Base-by-base conservation (phyloP, 2,888 invertebrate species). In the Mamestra brassicae region DNA sequence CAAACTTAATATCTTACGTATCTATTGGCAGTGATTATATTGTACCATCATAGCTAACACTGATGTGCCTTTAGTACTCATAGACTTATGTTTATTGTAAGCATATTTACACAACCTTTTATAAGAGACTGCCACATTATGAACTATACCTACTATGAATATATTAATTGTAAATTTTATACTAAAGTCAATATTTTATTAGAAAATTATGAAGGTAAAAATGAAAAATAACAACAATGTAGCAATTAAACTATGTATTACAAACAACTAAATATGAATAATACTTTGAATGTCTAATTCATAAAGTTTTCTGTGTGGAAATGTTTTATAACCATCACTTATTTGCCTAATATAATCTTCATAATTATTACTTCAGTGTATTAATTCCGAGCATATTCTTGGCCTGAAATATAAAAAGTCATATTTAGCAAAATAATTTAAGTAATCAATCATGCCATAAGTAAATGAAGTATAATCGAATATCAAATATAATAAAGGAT, bases 1-100 rank as follows among this genome's bases (percentile, higher is more conserved):
- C 95, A 89, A 96, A 96, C 86, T 92, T 97, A 84, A 95, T 96
- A 89, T 89, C 89, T 74, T 96, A 95, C 91, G 92, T 96, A 69
- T 93, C 95, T 76, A 89, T 89, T 80, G 96, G 96, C 83, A 97
- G 95, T 92, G 96, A 96, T 88, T 97, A 97, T 78, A 97, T 97
- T 87, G 93, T 95, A 76, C 90, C 91, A 83, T 93, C 94, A 90
- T 94, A 95, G 90, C 79, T 78, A 86, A 76, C 57, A 75, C 63
- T 57, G 74, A 71, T 69, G 88, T 87, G 87, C 87, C 87, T 88
- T 87, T 76, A 79, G 74, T 80, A 83, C 71, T 78, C 81, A 69
- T 74, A 84, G 64, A 65, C 69, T 67, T 85, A 72, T 80, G 80
- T 83, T 76, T 79, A 80, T 84, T 85, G 68, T 85, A 82, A 87